Evolutionary conservation across 1,140 invertebrate species (phyloP).

Genomic region (Lepidostoma basale): DNA sequence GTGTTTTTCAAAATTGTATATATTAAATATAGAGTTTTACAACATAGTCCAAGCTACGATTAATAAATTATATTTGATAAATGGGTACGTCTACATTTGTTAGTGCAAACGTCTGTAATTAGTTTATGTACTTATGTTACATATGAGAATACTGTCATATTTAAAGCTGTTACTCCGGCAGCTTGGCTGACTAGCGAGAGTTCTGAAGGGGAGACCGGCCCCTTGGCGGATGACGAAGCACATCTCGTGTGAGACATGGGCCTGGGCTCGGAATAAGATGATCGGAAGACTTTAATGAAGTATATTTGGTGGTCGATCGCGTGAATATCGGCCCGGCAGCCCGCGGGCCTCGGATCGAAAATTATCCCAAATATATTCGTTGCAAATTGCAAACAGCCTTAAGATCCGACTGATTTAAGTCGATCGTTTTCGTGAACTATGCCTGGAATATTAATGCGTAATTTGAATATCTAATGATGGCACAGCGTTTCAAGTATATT

Average conservation of each 20-base stretch:
- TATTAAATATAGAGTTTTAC: too few relatives aligned
- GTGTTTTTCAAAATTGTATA: too few relatives aligned
- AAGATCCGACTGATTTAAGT: conserved; percentile 23
- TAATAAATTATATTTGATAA: too few relatives aligned
- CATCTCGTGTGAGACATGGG: conserved; percentile 15
- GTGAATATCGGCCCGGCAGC: neutral
- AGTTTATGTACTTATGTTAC: too few relatives aligned
- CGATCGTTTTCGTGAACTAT: conserved; percentile 20
- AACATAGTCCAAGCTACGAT: too few relatives aligned
- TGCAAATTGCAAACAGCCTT: conserved; percentile 11
- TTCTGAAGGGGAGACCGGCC: neutral
- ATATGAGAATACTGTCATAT: too few relatives aligned
- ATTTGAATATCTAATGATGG: conserved; percentile 27
- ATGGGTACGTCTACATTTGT: too few relatives aligned
- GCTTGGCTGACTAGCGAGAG: too few relatives aligned
- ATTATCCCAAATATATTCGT: conserved; percentile 24
- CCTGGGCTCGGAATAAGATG: neutral
- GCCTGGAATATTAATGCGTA: neutral
- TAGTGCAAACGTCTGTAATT: too few relatives aligned
- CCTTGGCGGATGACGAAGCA: conserved; percentile 16
- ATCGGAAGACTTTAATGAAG: conserved; percentile 9
- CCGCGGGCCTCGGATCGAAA: conserved; percentile 18
- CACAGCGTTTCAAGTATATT: neutral
- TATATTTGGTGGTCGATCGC: neutral
- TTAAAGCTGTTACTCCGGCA: too few relatives aligned